phyloP scores from a whole-genome alignment of 2,113 vertebrate genomes.

The Brachyistius frenatus region DNA sequence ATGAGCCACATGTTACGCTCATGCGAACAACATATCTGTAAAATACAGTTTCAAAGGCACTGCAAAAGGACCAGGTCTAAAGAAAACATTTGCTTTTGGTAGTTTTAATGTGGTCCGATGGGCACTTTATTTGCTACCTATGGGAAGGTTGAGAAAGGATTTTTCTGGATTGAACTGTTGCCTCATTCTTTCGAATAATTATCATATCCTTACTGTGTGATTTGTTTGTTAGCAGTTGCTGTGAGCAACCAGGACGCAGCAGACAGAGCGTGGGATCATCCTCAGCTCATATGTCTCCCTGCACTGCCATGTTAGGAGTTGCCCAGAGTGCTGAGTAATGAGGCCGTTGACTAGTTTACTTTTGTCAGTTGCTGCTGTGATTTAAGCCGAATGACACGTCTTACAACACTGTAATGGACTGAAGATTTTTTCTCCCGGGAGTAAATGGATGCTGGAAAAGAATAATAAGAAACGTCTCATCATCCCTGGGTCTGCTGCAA shows the following conservation, averaged over 20 bases:
- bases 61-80: background rate
- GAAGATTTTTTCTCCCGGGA: constrained; percentile 20
- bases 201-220: constrained; percentile 2
- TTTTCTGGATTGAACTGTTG: constrained; percentile 1
- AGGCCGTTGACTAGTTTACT: constrained; percentile 31
- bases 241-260: constrained; percentile 21
- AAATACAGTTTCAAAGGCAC: background rate
- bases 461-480: constrained; percentile 14
- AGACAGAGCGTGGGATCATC: constrained; percentile 7
- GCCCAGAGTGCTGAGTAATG: constrained; percentile 35
- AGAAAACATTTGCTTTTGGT: background rate
- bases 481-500: background rate
- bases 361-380: constrained; percentile 37
- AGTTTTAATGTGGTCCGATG: background rate
- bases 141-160: background rate
- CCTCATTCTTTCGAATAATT: constrained; percentile 22
- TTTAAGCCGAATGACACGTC: constrained; percentile 31
- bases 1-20: constrained; percentile 23
- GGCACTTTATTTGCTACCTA: background rate
- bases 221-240: constrained; percentile 42
- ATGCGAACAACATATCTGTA: constrained; percentile 7
- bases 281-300: constrained; percentile 9
- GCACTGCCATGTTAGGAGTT: constrained; percentile 48
- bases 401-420: background rate
- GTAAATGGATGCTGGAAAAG: constrained; percentile 25